Evolutionary conservation across 37 sponge, comb jelly and placozoan species (phyloP).

Genomic region (Chondrilla cf. caribensis): DNA sequence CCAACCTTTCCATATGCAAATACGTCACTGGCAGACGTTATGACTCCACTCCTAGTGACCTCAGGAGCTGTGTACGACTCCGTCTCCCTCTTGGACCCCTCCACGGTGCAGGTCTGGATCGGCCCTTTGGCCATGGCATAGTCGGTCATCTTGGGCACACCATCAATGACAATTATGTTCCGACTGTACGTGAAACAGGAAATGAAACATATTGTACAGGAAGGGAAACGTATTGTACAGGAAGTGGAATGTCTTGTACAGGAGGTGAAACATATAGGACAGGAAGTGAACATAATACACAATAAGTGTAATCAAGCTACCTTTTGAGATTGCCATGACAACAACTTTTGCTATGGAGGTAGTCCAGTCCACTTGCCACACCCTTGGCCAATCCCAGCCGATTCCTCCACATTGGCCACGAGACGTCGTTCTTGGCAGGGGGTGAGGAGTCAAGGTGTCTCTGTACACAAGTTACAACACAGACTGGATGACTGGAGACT

Average conservation of each 20-base stretch:
- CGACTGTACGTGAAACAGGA: not conserved
- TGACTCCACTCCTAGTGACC: not conserved
- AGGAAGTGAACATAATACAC: not conserved
- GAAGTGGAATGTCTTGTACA: not conserved
- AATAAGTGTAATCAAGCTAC: not conserved
- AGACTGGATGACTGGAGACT: too few relatives aligned
- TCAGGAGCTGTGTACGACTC: not conserved
- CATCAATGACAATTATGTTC: not conserved
- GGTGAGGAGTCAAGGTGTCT: not conserved
- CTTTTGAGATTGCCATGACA: conserved; percentile 12
- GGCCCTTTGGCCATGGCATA: not conserved
- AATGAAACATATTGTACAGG: not conserved
- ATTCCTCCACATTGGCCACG: not conserved
- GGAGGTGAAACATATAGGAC: not conserved
- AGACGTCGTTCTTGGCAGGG: not conserved
- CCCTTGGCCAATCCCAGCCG: not conserved
- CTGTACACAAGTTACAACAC: not conserved
- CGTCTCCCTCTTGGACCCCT: not conserved
- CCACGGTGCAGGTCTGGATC: not conserved
- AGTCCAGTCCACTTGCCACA: conserved; percentile 2
- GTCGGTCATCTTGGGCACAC: conserved; percentile 9
- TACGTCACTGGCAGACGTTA: not conserved
- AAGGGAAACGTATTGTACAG: not conserved
- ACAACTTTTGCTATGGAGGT: not conserved
- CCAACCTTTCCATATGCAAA: too few relatives aligned